These are phyloP conservation scores for Drosophila acutilabella DNA, from an alignment of 2,888 invertebrate species.

Conservation along the genomic window DNA sequence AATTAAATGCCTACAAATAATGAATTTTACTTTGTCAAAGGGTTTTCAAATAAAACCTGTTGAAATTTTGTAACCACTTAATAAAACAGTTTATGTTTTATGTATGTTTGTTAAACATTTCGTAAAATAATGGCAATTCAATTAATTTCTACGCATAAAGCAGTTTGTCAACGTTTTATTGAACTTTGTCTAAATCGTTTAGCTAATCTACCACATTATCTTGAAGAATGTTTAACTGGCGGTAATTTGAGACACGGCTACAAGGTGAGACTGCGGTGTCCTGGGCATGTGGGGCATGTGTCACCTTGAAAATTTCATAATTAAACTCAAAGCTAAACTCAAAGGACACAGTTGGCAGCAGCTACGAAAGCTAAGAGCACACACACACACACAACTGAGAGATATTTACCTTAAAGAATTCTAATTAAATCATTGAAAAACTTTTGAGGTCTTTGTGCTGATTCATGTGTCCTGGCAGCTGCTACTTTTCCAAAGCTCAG, in stretches of 20 bases:
- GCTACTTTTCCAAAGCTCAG: constrained; percentile 59
- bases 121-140: constrained; percentile 29
- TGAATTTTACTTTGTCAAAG: not conserved
- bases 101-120: not conserved
- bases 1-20: constrained; percentile 2
- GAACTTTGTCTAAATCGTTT: constrained; percentile 35
- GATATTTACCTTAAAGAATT: constrained; percentile 75
- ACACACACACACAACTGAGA: no score
- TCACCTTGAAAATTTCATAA: constrained; percentile 79
- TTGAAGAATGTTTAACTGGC: constrained; percentile 23
- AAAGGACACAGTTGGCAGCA: constrained; percentile 35
- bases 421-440: constrained; percentile 79
- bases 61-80: not conserved
- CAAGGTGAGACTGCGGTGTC: not conserved
- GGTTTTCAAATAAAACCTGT: no score
- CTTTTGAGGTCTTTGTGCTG: constrained; percentile 77
- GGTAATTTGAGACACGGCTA: constrained; percentile 41
- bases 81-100: constrained; percentile 3
- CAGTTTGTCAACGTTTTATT: constrained; percentile 36
- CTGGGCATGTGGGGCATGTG: constrained; percentile 28
- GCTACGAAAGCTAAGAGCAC: no score
- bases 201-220: constrained; percentile 66
- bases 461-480: constrained; percentile 77
- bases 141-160: constrained; percentile 23
- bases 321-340: constrained; percentile 62